Base-by-base conservation (phyloP, 2,888 invertebrate genomes). In the Blera fallax region DNA sequence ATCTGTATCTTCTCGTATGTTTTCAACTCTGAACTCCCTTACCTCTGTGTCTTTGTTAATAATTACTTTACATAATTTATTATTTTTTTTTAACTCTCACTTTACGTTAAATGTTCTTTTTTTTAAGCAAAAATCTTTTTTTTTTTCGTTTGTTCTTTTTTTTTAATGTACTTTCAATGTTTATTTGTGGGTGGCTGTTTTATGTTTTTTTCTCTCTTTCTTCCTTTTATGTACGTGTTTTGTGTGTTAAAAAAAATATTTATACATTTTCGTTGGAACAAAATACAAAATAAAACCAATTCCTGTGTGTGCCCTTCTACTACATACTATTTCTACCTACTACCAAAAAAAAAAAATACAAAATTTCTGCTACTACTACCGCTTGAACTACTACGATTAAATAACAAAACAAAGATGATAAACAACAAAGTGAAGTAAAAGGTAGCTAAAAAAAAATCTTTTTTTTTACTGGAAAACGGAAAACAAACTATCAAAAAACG, bases 371-470 rank as follows among this genome's bases (percentile, higher is more conserved):
- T 72, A 65, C 81, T 62, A 77, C 81, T 54, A 64, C 76, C 70
- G 84, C 84, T 76, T 80, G 65, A 80, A 62, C 27, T 65, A 65
- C 80, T 79, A 48, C 83, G 73, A 60, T 27, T 65, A 56, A 81
- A 76, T 81, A 76, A 70, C 52, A 50, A 72, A 72, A 58, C 62
- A 82, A 80, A 85, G 91, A 91, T 89, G 91, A 91, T 87, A 90
- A 89, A 88, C 89, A 82, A 87, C 88, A 87, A 87, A 87, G 52
- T 87, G 70, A 88, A 87, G 90, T 91, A 87, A 89, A 91, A 91
- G 91, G 91, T 91, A 91, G 89, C 58, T 84, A 79, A 79, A 72
- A 16, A 67, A n/a, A n/a, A n/a, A n/a, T n/a, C n/a, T n/a, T n/a
- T n/a, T 16, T 76, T 65, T 58, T 50, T 48, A 45, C 21, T 24